These are phyloP conservation scores for Neotoma lepida DNA, from an alignment of 2,113 vertebrate genomes.

Conservation along the genomic window DNA sequence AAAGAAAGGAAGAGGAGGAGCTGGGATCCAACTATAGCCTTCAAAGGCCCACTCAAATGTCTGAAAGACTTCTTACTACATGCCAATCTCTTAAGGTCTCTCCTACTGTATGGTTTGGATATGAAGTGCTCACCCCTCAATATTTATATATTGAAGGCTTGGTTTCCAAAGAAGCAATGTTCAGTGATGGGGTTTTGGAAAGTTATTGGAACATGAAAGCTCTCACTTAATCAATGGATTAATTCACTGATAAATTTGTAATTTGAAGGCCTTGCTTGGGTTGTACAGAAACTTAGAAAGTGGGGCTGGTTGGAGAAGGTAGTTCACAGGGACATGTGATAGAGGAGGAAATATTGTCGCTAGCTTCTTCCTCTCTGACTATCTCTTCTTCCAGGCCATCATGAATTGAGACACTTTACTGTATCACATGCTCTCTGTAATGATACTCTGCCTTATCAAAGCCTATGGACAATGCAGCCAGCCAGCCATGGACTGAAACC, in stretches of 20 bases:
- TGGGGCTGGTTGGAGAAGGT: background rate
- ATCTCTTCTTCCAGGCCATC: background rate
- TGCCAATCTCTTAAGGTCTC: background rate
- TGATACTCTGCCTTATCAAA: background rate
- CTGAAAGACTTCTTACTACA: background rate
- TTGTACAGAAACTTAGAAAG: background rate
- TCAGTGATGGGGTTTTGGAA: background rate
- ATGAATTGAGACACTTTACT: background rate
- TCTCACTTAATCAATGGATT: background rate
- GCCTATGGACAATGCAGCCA: background rate
- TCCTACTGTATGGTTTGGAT: background rate
- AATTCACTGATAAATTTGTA: background rate
- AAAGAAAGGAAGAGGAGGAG: background rate
- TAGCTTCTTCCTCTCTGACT: background rate
- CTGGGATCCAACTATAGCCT: background rate
- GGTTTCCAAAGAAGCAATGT: no score
- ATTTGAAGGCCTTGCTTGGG: background rate
- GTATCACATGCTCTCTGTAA: no score
- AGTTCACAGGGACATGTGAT: no score
- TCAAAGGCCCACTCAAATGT: background rate
- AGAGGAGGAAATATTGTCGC: background rate
- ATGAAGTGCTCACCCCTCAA: background rate
- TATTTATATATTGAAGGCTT: background rate
- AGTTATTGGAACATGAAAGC: background rate
- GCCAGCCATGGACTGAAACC: background rate